Evolutionary conservation across 2,888 invertebrate genomes (phyloP).

Genomic region (Tineola bisselliella): DNA sequence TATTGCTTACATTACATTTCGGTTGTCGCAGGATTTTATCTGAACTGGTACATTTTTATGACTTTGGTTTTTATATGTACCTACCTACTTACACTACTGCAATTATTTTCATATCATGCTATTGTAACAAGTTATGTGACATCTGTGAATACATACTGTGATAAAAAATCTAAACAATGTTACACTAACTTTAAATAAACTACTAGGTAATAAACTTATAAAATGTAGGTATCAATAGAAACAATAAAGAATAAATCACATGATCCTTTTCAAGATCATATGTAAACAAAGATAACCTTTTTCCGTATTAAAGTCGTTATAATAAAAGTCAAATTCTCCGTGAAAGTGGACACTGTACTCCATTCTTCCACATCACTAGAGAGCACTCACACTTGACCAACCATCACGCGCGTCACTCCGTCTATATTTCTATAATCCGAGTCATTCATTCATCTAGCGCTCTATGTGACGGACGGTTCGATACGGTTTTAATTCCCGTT

Average conservation of each 20-base stretch:
- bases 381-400: slow-evolving; percentile 24
- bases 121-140: too few species aligned
- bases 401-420: background rate
- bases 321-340: slow-evolving; percentile 12
- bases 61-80: background rate
- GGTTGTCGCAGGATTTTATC: slow-evolving; percentile 15
- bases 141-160: too few species aligned
- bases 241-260: background rate
- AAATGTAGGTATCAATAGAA: too few species aligned
- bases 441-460: background rate
- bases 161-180: too few species aligned
- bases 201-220: too few species aligned
- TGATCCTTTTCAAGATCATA: background rate
- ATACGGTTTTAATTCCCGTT: background rate
- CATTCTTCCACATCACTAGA: slow-evolving; percentile 14
- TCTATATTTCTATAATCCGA: background rate
- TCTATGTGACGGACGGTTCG: too few species aligned
- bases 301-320: slow-evolving; percentile 2
- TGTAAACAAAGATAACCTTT: background rate
- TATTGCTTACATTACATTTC: slow-evolving; percentile 21
- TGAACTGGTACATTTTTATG: background rate
- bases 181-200: too few species aligned
- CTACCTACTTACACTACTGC: too few species aligned
- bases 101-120: too few species aligned
- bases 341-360: slow-evolving; percentile 9